These are phyloP conservation scores for Dysidea cf. avara DNA, from an alignment of 37 sponge, comb jelly and placozoan genomes.

Conservation along the genomic window DNA sequence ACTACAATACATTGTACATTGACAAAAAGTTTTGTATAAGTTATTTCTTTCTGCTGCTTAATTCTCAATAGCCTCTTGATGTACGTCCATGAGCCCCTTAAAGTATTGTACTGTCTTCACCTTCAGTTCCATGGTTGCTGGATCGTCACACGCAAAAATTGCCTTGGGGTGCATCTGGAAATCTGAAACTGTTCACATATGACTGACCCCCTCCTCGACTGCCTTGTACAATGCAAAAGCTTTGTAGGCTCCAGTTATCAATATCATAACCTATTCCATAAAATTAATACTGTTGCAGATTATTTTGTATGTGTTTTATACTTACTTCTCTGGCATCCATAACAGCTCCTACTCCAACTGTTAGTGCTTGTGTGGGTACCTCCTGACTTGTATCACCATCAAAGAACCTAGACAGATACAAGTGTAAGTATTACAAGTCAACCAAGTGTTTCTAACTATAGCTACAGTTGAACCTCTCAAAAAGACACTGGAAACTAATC, in stretches of 20 bases:
- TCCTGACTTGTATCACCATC: slow-evolving; percentile 60
- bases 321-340: slow-evolving; percentile 94
- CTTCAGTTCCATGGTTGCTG: slow-evolving; percentile 89
- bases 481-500: too few species aligned
- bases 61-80: slow-evolving; percentile 58
- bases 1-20: too few species aligned
- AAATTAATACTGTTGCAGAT: neutral
- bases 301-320: neutral
- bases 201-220: slow-evolving; percentile 93
- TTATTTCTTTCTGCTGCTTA: neutral
- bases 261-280: slow-evolving; percentile 79
- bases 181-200: slow-evolving; percentile 99
- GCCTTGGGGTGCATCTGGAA: slow-evolving; percentile 86
- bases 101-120: slow-evolving; percentile 99
- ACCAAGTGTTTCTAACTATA: too few species aligned
- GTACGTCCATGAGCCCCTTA: slow-evolving; percentile 89
- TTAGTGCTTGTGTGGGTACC: slow-evolving; percentile 91
- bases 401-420: too few species aligned
- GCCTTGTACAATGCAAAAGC: slow-evolving; percentile 94
- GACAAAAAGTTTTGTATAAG: too few species aligned
- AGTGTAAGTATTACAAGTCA: too few species aligned
- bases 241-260: slow-evolving; percentile 91
- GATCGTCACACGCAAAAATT: slow-evolving; percentile 91
- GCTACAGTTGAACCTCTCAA: too few species aligned
- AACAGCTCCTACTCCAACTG: slow-evolving; percentile 95